Evolutionary conservation across 2,113 vertebrate species (phyloP).

Genomic region (Rhipidura dahli): DNA sequence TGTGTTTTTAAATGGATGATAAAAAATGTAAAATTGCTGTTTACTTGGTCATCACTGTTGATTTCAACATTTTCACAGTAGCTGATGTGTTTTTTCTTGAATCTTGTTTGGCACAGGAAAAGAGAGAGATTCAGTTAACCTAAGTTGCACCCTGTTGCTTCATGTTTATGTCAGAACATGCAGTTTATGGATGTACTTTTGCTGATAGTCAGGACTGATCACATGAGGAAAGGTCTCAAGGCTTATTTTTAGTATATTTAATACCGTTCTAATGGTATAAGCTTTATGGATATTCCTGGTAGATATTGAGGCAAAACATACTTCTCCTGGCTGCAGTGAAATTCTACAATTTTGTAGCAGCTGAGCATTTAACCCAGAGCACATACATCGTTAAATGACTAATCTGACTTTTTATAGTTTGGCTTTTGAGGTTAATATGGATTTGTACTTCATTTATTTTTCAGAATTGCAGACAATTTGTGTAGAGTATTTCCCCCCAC

Average conservation of each 20-base stretch:
- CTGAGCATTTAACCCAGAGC: not conserved
- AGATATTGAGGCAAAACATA: not conserved
- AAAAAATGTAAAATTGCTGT: not conserved
- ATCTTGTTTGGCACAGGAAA: not conserved
- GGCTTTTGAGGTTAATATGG: constrained; percentile 52
- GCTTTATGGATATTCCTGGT: not conserved
- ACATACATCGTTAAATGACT: constrained; percentile 13
- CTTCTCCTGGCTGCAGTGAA: not conserved
- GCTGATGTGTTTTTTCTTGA: not conserved
- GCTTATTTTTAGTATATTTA: not conserved
- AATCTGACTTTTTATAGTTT: constrained; percentile 52
- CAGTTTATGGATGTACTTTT: not conserved
- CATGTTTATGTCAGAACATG: not conserved
- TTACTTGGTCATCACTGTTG: not conserved
- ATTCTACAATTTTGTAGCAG: not conserved
- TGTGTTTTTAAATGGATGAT: not conserved
- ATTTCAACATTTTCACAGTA: not conserved
- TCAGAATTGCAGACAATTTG: constrained; percentile 11
- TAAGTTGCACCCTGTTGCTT: not conserved
- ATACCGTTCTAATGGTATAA: not conserved
- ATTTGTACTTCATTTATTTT: constrained; percentile 56
- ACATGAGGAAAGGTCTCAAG: not conserved
- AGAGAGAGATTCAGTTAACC: not conserved
- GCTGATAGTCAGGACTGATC: not conserved
- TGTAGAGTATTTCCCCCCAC: constrained; percentile 9